phyloP scores from a whole-genome alignment of 2,888 invertebrate genomes.

The Dysmachus trigonus region DNA sequence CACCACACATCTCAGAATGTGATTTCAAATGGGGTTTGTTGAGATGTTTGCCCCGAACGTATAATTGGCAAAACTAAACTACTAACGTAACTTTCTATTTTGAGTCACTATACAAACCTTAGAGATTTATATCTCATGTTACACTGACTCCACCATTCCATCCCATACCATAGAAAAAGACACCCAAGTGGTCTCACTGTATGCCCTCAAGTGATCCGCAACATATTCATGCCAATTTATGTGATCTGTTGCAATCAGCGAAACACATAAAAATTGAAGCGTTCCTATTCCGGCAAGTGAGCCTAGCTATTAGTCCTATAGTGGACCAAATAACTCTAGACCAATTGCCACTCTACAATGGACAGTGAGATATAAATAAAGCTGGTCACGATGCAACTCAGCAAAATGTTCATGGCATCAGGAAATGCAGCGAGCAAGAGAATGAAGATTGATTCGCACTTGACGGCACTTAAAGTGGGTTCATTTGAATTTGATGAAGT shows the following conservation, averaged over 20 bases:
- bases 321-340: neutral
- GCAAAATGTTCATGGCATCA: neutral
- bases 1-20: neutral
- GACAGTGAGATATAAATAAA: neutral
- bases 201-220: neutral
- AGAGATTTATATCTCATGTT: neutral
- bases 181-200: neutral
- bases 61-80: neutral
- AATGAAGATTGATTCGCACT: neutral
- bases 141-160: neutral
- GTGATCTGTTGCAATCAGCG: neutral
- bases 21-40: neutral
- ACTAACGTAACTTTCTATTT: neutral
- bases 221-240: neutral
- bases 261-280: neutral
- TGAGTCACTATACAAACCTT: neutral
- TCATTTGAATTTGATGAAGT: neutral
- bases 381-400: neutral
- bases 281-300: neutral
- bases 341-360: neutral
- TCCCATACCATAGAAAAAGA: neutral
- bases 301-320: neutral
- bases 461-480: neutral
- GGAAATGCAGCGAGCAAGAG: neutral
- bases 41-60: neutral